These are phyloP conservation scores for Platalea minor DNA, from an alignment of 2,797 vertebrate genomes.

Conservation along the genomic window DNA sequence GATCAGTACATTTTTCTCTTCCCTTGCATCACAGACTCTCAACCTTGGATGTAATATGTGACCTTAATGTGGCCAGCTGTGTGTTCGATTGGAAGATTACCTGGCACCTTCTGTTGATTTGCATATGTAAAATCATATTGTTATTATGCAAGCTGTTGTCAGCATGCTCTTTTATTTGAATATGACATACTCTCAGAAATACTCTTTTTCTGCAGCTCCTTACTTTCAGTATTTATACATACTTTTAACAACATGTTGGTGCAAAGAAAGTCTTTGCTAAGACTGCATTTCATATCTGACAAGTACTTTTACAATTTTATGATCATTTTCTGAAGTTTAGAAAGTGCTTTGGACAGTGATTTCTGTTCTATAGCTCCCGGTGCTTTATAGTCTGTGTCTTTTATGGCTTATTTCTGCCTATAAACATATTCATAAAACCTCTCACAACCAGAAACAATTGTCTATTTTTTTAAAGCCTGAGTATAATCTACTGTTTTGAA, in stretches of 20 bases:
- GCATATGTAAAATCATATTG: neutral
- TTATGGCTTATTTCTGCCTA: slow-evolving; percentile 52
- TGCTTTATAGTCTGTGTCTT: slow-evolving; percentile 52
- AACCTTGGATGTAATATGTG: neutral
- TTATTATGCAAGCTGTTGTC: neutral
- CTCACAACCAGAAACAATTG: slow-evolving; percentile 30
- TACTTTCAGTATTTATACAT: neutral
- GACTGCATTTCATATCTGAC: slow-evolving; percentile 33
- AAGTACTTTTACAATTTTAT: slow-evolving; percentile 32
- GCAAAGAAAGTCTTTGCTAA: neutral
- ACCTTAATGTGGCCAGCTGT: neutral
- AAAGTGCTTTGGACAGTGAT: slow-evolving; percentile 46
- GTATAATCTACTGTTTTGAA: neutral
- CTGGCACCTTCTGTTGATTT: neutral
- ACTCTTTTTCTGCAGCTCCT: neutral
- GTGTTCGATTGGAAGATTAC: neutral
- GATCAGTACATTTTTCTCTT: neutral
- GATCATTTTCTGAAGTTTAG: slow-evolving; percentile 39
- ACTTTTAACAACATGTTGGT: neutral
- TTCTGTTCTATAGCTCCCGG: slow-evolving; percentile 36
- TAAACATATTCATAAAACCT: slow-evolving; percentile 62
- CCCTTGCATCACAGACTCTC: neutral
- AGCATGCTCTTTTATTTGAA: neutral
- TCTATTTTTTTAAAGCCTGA: neutral
- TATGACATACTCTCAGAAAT: neutral